Percentiles rank a stretch among this genome's conserved stretches.
phyloP scores from a whole-genome alignment of 2,797 vertebrate species.

The Setipinna tenuifilis region DNA sequence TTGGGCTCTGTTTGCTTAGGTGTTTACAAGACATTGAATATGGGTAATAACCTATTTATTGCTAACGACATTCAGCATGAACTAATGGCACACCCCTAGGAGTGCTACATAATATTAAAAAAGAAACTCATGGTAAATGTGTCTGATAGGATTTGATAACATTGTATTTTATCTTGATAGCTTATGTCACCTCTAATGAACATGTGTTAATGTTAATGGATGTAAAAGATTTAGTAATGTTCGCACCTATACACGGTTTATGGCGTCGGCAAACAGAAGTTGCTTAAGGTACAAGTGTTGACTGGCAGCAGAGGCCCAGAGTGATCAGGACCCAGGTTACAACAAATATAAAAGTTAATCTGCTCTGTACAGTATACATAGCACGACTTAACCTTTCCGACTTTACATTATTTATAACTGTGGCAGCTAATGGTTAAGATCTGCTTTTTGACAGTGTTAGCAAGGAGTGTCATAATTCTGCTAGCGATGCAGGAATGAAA shows the following conservation, averaged over 20 bases:
- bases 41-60: neutral
- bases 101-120: neutral
- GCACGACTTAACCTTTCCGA: neutral
- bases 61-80: neutral
- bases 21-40: constrained; percentile 27
- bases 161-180: no score
- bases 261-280: neutral
- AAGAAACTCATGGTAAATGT: neutral
- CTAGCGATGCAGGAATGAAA: no score
- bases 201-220: no score
- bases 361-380: no score
- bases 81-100: neutral
- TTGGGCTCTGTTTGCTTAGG: constrained; percentile 44
- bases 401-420: neutral
- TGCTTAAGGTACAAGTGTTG: neutral
- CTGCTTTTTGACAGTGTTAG: neutral
- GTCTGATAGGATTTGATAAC: neutral
- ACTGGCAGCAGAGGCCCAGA: neutral
- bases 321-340: no score
- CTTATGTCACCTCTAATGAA: no score
- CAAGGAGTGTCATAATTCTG: neutral
- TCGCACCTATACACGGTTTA: neutral
- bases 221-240: neutral
- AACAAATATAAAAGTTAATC: no score
- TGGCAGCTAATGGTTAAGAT: neutral